Evolutionary conservation across 2,797 vertebrate species (phyloP).

Genomic region (Natrix natrix): DNA sequence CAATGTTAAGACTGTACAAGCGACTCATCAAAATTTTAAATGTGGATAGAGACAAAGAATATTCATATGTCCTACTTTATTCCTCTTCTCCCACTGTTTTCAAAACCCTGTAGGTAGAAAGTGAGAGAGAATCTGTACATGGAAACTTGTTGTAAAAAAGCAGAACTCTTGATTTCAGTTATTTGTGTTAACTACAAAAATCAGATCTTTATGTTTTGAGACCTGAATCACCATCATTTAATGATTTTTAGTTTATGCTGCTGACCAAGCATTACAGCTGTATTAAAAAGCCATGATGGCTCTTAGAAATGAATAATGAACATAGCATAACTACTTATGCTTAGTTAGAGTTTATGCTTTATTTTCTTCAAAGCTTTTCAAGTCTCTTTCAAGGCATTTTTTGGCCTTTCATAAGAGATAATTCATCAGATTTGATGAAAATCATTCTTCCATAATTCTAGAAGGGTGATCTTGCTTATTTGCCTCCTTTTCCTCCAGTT

Average conservation of each 20-base stretch:
- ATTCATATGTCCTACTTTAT: neutral
- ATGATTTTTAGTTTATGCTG: neutral
- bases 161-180: neutral
- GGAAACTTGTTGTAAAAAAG: neutral
- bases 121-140: neutral
- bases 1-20: neutral
- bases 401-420: neutral
- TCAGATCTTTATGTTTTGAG: neutral
- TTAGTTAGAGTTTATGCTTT: neutral
- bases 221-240: neutral
- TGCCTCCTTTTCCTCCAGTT: neutral
- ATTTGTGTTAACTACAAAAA: neutral
- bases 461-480: neutral
- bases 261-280: neutral
- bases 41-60: neutral
- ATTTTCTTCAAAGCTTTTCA: neutral
- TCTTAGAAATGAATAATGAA: neutral
- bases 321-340: neutral
- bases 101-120: neutral
- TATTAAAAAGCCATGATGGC: neutral
- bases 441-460: neutral
- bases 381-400: neutral
- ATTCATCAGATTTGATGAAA: neutral
- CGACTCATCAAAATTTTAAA: neutral
- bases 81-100: neutral